Percentiles rank a stretch among this genome's conserved stretches.
Conservation (phyloP, 2,797 vertebrate genomes). For the Macrochelys suwanniensis region DNA sequence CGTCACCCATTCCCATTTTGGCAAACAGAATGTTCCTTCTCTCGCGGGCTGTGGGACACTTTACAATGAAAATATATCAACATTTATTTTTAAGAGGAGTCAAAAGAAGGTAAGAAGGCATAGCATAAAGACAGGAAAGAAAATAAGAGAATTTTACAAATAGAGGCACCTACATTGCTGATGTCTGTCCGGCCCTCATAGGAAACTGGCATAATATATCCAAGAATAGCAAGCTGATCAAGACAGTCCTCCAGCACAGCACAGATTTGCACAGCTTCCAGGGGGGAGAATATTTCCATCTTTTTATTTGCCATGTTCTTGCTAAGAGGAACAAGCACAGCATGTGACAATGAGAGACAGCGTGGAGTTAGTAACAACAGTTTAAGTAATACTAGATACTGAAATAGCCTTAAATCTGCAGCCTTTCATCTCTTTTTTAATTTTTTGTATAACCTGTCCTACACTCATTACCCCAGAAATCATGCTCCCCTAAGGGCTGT, state of each 20-base stretch:
- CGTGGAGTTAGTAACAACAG: conserved; percentile 6
- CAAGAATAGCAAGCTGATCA: conserved; percentile 86
- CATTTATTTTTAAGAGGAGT: neutral
- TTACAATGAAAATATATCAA: conserved; percentile 2
- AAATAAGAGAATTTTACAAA: neutral
- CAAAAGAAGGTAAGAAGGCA: neutral
- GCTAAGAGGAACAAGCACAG: conserved; percentile 52
- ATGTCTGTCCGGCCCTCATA: conserved; percentile 41
- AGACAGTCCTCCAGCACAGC: conserved; percentile 83
- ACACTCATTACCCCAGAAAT: conserved; percentile 37
- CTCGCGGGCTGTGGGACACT: neutral
- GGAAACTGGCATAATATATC: conserved; percentile 77
- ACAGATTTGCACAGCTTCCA: conserved; percentile 79
- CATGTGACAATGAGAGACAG: neutral
- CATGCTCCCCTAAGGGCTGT: neutral
- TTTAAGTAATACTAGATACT: conserved; percentile 17
- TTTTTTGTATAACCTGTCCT: conserved; percentile 59
- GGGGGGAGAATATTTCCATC: conserved; percentile 51
- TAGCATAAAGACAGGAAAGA: neutral
- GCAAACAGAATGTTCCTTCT: neutral
- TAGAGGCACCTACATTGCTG: conserved; percentile 46
- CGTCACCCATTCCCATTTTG: too few relatives aligned
- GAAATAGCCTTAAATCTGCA: neutral
- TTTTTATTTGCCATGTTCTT: conserved; percentile 24
- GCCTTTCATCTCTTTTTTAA: conserved; percentile 16